A percentile compares a stretch with the other conserved stretches of the same genome.
phyloP scores from a whole-genome alignment of 2,888 invertebrate species.

The Watsonalla cultraria region DNA sequence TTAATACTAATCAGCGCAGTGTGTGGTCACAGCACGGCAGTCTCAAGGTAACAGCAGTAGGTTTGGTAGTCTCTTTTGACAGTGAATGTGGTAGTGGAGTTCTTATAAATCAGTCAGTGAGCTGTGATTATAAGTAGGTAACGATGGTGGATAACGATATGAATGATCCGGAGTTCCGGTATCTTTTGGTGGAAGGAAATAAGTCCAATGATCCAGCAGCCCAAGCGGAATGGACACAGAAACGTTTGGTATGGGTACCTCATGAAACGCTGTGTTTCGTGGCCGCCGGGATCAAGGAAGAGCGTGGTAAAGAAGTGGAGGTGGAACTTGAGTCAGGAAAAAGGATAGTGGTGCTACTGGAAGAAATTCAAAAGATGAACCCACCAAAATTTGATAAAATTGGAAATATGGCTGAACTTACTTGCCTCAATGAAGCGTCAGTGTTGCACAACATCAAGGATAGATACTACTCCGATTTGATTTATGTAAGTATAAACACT shows the following conservation, averaged over 20 bases:
- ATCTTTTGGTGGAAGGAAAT: slow-evolving; percentile 97
- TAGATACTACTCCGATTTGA: slow-evolving; percentile 99
- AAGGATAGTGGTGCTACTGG: slow-evolving; percentile 92
- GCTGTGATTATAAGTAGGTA: slow-evolving; percentile 69
- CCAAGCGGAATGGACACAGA: slow-evolving; percentile 99
- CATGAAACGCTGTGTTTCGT: slow-evolving; percentile 98
- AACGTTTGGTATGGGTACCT: slow-evolving; percentile 99
- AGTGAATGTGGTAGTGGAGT: slow-evolving; percentile 71
- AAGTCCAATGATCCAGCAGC: slow-evolving; percentile 97
- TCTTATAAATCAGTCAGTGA: slow-evolving; percentile 69
- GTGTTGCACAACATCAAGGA: slow-evolving; percentile 99
- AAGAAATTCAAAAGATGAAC: slow-evolving; percentile 99
- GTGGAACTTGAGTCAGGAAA: slow-evolving; percentile 99
- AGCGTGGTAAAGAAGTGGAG: slow-evolving; percentile 96
- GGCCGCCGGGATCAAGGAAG: slow-evolving; percentile 96
- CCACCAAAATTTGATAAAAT: slow-evolving; percentile 99
- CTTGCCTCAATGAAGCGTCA: slow-evolving; percentile 99
- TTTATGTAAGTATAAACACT: slow-evolving; percentile 90
- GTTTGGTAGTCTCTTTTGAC: slow-evolving; percentile 48
- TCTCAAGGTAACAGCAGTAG: slow-evolving; percentile 23
- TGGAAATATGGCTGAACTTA: slow-evolving; percentile 99
- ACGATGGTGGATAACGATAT: slow-evolving; percentile 88
- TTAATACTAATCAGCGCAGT: slow-evolving; percentile 63
- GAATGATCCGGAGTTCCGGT: slow-evolving; percentile 96
- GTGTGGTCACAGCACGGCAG: slow-evolving; percentile 45